Percentiles rank a stretch among this genome's conserved stretches.
These are phyloP conservation scores for Ectropis crepuscularia DNA, from an alignment of 2,888 invertebrate species.

Conservation along the genomic window DNA sequence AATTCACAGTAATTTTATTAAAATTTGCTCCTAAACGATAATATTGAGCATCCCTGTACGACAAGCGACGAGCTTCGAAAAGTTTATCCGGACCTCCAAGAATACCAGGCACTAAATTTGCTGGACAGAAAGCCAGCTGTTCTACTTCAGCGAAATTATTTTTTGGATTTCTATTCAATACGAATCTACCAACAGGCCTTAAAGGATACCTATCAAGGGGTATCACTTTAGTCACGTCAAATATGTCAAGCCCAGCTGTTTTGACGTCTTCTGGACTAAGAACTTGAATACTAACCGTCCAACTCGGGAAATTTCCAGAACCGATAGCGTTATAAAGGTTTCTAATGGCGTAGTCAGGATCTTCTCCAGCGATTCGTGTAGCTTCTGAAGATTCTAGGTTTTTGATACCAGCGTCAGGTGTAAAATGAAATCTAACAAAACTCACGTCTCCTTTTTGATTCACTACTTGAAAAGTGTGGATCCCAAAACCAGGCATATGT, in stretches of 20 bases:
- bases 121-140: slow-evolving; percentile 93
- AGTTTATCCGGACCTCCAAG: slow-evolving; percentile 95
- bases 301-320: slow-evolving; percentile 87
- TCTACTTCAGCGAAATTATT: slow-evolving; percentile 96
- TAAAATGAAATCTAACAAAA: slow-evolving; percentile 95
- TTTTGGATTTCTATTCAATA: slow-evolving; percentile 92
- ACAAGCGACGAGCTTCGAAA: slow-evolving; percentile 91
- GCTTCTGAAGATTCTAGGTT: slow-evolving; percentile 63
- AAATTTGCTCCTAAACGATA: slow-evolving; percentile 94
- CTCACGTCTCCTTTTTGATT: slow-evolving; percentile 88
- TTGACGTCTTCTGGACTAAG: slow-evolving; percentile 93
- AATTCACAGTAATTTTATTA: slow-evolving; percentile 95
- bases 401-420: slow-evolving; percentile 94
- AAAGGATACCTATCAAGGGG: slow-evolving; percentile 90
- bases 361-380: slow-evolving; percentile 81
- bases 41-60: slow-evolving; percentile 93
- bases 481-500: slow-evolving; percentile 96
- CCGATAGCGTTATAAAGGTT: slow-evolving; percentile 95
- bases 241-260: slow-evolving; percentile 91
- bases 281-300: slow-evolving; percentile 91
- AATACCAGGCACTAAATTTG: slow-evolving; percentile 94
- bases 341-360: slow-evolving; percentile 94
- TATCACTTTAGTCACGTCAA: slow-evolving; percentile 95
- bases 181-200: slow-evolving; percentile 91
- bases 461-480: slow-evolving; percentile 94